Evolutionary conservation across 2,113 vertebrate genomes (phyloP).

Genomic region (Cepphus grylle): DNA sequence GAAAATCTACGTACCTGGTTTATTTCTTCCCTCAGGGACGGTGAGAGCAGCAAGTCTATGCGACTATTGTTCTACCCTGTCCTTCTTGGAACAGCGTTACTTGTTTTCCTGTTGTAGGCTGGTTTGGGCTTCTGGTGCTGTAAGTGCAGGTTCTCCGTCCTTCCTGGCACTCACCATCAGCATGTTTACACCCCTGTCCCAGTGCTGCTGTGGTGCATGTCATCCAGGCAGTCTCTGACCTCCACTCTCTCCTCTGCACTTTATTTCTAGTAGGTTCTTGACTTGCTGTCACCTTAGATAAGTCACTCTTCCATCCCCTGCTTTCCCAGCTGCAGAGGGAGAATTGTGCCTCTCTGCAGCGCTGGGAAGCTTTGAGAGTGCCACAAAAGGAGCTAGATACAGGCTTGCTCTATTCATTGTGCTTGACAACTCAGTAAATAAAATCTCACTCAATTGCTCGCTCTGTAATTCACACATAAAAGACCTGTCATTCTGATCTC

Average conservation of each 20-base stretch:
- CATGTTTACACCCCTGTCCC: neutral
- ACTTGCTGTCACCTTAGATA: conserved; percentile 28
- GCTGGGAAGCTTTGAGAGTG: conserved; percentile 2
- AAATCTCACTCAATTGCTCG: conserved; percentile 41
- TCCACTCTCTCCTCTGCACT: neutral
- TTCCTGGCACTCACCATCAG: neutral
- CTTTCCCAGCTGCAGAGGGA: conserved; percentile 3
- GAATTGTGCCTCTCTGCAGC: conserved; percentile 8
- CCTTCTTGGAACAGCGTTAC: neutral
- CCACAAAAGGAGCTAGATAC: conserved; percentile 45
- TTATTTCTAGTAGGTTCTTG: neutral
- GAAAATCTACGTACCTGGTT: neutral
- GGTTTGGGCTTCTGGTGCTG: neutral
- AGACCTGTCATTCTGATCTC: conserved; percentile 51
- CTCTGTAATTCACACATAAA: conserved; percentile 57
- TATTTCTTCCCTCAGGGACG: neutral
- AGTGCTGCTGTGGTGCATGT: neutral
- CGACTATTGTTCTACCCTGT: neutral
- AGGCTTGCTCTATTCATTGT: conserved; percentile 44
- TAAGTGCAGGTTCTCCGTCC: neutral
- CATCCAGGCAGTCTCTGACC: neutral
- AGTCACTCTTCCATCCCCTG: neutral
- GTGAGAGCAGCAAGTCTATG: neutral
- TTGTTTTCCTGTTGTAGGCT: neutral
- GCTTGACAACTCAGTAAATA: conserved; percentile 63